Percentiles rank a stretch among this genome's conserved stretches.
phyloP scores from a whole-genome alignment of 2,797 vertebrate species.

The Rhinoraja longicauda region DNA sequence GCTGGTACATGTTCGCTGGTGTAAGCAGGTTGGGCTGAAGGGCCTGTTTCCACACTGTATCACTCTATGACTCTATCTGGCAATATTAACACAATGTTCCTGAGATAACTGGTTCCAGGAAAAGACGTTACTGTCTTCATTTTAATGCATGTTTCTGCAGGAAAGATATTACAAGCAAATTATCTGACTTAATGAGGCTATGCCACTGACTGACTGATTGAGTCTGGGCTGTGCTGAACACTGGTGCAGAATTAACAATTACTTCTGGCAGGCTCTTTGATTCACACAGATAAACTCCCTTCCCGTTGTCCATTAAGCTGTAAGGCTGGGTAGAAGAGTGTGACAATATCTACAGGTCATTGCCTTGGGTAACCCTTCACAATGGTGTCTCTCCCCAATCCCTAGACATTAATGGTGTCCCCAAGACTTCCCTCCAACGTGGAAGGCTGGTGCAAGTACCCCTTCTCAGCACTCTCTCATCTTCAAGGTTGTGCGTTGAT shows the following conservation, averaged over 20 bases:
- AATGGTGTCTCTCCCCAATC: not conserved
- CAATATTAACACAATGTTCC: not conserved
- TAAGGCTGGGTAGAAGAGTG: not conserved
- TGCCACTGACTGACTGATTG: not conserved
- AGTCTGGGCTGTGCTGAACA: not conserved
- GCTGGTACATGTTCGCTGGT: too few species aligned
- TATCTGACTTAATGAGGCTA: not conserved
- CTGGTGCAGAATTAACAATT: not conserved
- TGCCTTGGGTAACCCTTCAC: not conserved
- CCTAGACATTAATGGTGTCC: not conserved
- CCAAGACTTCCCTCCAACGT: too few species aligned
- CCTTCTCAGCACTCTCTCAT: too few species aligned
- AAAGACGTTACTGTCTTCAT: not conserved
- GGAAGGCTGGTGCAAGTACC: too few species aligned
- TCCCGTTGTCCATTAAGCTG: not conserved
- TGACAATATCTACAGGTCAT: not conserved
- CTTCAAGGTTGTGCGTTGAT: too few species aligned
- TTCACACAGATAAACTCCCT: not conserved
- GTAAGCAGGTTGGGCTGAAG: too few species aligned
- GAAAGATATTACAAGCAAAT: not conserved
- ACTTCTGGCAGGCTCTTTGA: not conserved
- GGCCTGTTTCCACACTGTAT: too few species aligned
- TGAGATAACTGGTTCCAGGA: not conserved
- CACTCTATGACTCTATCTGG: not conserved
- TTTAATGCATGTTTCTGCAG: not conserved